Base-by-base conservation (phyloP, 2,113 vertebrate genomes). In the Percopsis transmontana region DNA sequence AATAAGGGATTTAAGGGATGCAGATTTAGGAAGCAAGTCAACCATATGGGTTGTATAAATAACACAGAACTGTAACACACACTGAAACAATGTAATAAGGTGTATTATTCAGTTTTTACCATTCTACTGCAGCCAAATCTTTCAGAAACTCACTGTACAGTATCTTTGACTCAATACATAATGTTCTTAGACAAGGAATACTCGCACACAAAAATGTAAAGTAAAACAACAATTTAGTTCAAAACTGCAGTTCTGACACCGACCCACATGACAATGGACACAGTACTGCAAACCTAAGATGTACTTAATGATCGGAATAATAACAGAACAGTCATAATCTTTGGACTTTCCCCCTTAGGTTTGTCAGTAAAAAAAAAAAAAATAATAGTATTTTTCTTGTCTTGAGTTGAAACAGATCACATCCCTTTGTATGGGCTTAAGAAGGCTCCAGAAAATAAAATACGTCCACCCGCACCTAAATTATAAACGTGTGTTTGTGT, bases 261-360 rank as follows among this genome's bases (percentile, higher is more conserved):
- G 24, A 60, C 24, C 39, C 6, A 4, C 21, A 15, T 41, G 39
- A 66, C 63, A 50, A 67, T 53, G 23, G 27, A 71, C 61, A 65
- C 40, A 12, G 56, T 51, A 16, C 67, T 41, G 74, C 63, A 27
- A 56, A 66, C 41, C 57, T 66, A 72, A 51, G 48, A 58, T 64
- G 90, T 87, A 57, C 33, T 77, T 68, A 38, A 79, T 81, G 86
- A 91, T 40, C 54, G 79, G n/a, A 70, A 72, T 6, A 69, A 77
- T 21, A 80, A 79, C 1, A 18, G 80, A 58, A 77, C 27, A 15
- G 62, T 67, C 59, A 74, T 45, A 81, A 79, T 97, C 95, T 95
- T 98, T 96, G 94, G 95, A 94, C 92, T 94, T 94, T 92, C 72
- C 55, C 80, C 72, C 66, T 38, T 38, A 52, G 93, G 89, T 92